Percentiles rank a stretch among this genome's conserved stretches.
phyloP scores from a whole-genome alignment of 2,888 invertebrate species.

The Nomada ferruginata region DNA sequence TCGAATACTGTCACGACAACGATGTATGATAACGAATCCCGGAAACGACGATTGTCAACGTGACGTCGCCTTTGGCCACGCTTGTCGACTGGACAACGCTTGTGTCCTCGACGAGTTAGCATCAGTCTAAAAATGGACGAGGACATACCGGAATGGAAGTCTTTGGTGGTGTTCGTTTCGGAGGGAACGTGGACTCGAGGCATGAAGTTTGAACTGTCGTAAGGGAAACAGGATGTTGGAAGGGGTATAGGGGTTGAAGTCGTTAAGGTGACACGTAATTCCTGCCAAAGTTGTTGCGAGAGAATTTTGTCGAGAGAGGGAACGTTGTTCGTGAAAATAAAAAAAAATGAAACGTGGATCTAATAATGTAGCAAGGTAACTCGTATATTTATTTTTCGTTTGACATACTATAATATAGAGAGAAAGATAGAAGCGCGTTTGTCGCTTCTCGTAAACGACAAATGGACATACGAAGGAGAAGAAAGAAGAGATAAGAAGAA shows the following conservation, averaged over 20 bases:
- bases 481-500: constrained; percentile 5
- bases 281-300: constrained; percentile 61
- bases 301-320: constrained; percentile 8
- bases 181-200: not conserved
- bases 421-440: not conserved
- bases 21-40: constrained; percentile 81
- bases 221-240: constrained; percentile 1
- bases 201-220: constrained; percentile 5
- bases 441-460: constrained; percentile 3
- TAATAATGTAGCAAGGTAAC: constrained; percentile 29
- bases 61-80: constrained; percentile 54
- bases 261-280: constrained; percentile 49
- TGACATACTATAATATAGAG: constrained; percentile 15
- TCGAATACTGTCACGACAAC: constrained; percentile 83
- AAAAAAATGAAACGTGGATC: constrained; percentile 16
- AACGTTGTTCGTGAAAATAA: constrained; percentile 20
- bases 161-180: constrained; percentile 23
- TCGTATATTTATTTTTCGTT: constrained; percentile 55
- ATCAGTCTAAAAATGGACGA: constrained; percentile 35
- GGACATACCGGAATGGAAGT: constrained; percentile 6
- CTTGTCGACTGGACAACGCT: constrained; percentile 51
- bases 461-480: not conserved
- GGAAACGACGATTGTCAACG: constrained; percentile 60
- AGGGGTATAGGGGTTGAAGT: not conserved
- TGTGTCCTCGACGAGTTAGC: constrained; percentile 62